phyloP scores from a whole-genome alignment of 1,140 invertebrate genomes.

The Drosophila bocki region DNA sequence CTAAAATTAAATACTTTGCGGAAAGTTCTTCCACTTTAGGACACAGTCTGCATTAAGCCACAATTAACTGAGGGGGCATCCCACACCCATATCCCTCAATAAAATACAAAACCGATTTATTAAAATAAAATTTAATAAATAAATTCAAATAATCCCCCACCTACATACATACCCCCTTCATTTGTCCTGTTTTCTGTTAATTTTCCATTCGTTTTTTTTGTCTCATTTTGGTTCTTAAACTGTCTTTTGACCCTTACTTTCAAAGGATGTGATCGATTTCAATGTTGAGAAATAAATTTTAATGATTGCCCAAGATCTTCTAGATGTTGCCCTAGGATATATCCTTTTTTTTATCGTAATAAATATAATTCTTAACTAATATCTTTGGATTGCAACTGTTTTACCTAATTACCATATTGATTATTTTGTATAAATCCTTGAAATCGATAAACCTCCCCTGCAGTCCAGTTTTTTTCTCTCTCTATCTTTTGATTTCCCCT shows the following conservation, averaged over 20 bases:
- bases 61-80: conserved; percentile 29
- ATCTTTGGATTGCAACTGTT: background rate
- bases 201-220: conserved; percentile 13
- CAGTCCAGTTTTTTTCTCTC: conserved; percentile 6
- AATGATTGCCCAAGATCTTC: background rate
- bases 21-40: conserved; percentile 15
- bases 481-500: conserved; percentile 1
- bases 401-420: background rate
- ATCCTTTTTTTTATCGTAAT: background rate
- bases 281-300: background rate
- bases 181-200: conserved; percentile 12
- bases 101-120: background rate
- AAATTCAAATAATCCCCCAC: background rate
- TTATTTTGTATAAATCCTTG: background rate
- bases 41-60: conserved; percentile 15
- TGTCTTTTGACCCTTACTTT: conserved; percentile 17
- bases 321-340: conserved; percentile 4
- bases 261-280: conserved; percentile 16
- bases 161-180: background rate
- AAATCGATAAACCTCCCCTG: conserved; percentile 5
- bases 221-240: conserved; percentile 2
- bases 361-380: background rate
- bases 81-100: background rate
- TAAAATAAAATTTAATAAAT: background rate
- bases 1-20: conserved; percentile 26